A percentile compares a stretch with the other conserved stretches of the same genome.
Conservation (phyloP, 2,113 vertebrate genomes). For the Ictalurus punctatus region DNA sequence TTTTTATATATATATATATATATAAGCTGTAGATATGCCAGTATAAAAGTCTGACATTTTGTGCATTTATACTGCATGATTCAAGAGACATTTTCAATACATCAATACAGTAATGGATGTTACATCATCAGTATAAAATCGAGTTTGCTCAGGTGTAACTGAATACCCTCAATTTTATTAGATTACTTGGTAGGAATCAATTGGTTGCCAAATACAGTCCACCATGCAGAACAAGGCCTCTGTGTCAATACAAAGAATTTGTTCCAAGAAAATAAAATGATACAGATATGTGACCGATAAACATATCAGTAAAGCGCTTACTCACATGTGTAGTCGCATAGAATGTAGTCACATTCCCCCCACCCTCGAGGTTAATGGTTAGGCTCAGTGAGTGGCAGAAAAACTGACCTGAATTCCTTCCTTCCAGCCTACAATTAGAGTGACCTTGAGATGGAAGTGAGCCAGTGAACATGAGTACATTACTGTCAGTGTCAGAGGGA, state of each 20-base stretch:
- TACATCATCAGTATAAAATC: not conserved
- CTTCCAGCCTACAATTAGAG: not conserved
- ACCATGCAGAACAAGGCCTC: not conserved
- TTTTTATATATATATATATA: not conserved
- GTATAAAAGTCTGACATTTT: not conserved
- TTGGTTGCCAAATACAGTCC: not conserved
- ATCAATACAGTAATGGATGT: not conserved
- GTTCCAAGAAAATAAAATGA: not conserved
- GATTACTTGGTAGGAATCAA: not conserved
- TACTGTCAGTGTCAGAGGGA: not conserved
- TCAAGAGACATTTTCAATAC: not conserved
- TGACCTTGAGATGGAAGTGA: not conserved
- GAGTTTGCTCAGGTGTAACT: not conserved
- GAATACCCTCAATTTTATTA: not conserved
- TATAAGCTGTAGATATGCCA: not conserved
- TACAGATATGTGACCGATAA: not conserved
- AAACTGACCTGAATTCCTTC: slow-evolving; percentile 21
- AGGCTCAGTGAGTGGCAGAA: not conserved
- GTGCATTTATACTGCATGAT: not conserved
- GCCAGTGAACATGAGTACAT: slow-evolving; percentile 1
- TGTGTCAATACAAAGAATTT: not conserved
- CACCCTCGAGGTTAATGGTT: not conserved
- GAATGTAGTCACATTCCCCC: not conserved
- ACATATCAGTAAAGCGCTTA: not conserved
- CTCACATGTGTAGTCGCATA: not conserved